phyloP scores from a whole-genome alignment of 2,113 vertebrate genomes.

The Guaruba guarouba region DNA sequence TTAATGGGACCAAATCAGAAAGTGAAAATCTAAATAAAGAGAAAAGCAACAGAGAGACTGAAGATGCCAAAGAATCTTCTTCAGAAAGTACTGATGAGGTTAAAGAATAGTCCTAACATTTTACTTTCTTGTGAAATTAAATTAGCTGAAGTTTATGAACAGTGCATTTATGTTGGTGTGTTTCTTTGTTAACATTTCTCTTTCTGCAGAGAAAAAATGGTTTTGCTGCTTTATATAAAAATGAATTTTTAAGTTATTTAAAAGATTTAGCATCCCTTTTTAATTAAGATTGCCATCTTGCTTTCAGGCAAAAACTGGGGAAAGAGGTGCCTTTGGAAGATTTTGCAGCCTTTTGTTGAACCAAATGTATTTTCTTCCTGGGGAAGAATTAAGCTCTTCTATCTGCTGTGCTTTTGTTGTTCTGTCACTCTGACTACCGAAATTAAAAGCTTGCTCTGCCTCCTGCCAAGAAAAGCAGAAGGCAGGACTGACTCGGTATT shows the following conservation, averaged over 20 bases:
- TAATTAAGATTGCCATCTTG: constrained; percentile 80
- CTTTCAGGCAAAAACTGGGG: constrained; percentile 58
- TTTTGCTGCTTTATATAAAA: constrained; percentile 83
- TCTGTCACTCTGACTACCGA: constrained; percentile 50
- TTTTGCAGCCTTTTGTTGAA: constrained; percentile 47
- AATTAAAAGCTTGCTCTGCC: constrained; percentile 43
- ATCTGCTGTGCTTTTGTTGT: constrained; percentile 58
- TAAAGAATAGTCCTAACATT: constrained; percentile 71
- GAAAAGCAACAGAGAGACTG: constrained; percentile 72
- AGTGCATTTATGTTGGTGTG: constrained; percentile 68
- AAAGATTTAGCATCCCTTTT: constrained; percentile 75
- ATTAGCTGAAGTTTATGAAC: constrained; percentile 65
- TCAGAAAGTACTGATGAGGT: constrained; percentile 67
- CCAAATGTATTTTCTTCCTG: constrained; percentile 60
- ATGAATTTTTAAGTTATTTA: constrained; percentile 82
- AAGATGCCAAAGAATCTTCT: constrained; percentile 79
- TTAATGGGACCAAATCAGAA: constrained; percentile 74
- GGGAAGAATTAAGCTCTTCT: constrained; percentile 57
- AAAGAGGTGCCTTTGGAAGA: constrained; percentile 51
- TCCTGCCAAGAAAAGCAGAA: constrained; percentile 43
- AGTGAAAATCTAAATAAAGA: constrained; percentile 59
- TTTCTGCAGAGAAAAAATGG: constrained; percentile 76
- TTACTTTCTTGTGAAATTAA: constrained; percentile 71
- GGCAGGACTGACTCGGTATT: constrained; percentile 21
- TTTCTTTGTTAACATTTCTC: constrained; percentile 75